These are phyloP conservation scores for Polyergus mexicanus DNA, from an alignment of 1,140 invertebrate genomes.

Conservation along the genomic window DNA sequence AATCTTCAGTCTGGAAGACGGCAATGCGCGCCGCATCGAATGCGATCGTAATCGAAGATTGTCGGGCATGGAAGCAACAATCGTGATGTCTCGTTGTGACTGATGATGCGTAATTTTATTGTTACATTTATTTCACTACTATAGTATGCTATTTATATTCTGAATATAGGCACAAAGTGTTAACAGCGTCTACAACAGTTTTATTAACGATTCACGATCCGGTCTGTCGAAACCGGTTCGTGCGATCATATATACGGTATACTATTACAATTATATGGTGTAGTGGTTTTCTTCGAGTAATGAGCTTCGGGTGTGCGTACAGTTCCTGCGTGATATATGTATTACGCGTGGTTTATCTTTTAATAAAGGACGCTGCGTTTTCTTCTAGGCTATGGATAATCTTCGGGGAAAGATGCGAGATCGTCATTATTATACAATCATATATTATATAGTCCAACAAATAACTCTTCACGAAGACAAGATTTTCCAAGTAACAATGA, in stretches of 20 bases:
- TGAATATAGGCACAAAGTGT: conserved; percentile 42
- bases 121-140: conserved; percentile 32
- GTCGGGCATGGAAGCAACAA: conserved; percentile 16
- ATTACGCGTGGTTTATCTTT: conserved; percentile 17
- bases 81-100: background rate
- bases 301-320: conserved; percentile 6
- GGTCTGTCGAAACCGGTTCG: background rate
- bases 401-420: background rate
- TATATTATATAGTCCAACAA: background rate
- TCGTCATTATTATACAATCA: background rate
- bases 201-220: conserved; percentile 28
- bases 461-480: conserved; percentile 21
- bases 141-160: background rate
- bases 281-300: background rate
- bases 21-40: background rate
- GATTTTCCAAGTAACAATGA: background rate
- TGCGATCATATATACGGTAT: background rate
- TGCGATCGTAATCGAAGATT: conserved; percentile 11
- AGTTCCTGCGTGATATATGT: background rate
- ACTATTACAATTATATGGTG: background rate
- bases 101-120: conserved; percentile 60
- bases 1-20: conserved; percentile 50
- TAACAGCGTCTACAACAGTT: conserved; percentile 36
- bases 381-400: conserved; percentile 33
- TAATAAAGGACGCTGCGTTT: conserved; percentile 19